These are phyloP conservation scores for Tachystola acroxantha DNA, from an alignment of 2,888 invertebrate genomes.

Conservation along the genomic window DNA sequence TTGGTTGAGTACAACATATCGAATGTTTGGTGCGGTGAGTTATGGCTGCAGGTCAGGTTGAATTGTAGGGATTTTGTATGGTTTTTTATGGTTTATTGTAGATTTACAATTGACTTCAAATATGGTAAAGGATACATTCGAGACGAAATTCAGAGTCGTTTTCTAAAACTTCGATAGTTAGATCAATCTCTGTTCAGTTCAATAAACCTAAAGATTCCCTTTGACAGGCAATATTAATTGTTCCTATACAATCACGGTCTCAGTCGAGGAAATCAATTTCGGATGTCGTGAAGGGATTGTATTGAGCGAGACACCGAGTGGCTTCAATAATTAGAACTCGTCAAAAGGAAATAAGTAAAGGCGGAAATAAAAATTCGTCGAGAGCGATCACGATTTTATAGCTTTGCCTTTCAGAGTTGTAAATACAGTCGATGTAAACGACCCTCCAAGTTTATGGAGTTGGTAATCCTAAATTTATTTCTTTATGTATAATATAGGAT, in stretches of 20 bases:
- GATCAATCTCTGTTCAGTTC: background rate
- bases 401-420: constrained; percentile 12
- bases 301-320: constrained; percentile 1
- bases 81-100: no score
- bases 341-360: constrained; percentile 5
- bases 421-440: constrained; percentile 7
- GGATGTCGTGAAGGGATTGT: background rate
- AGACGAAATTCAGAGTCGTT: no score
- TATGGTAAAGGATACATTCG: no score
- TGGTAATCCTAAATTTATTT: no score
- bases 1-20: no score
- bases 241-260: background rate
- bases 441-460: background rate
- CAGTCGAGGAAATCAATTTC: constrained; percentile 7
- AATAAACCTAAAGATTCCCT: constrained; percentile 1
- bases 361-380: constrained; percentile 1
- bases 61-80: no score
- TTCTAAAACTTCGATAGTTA: background rate
- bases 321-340: constrained; percentile 7
- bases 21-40: no score
- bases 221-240: constrained; percentile 3
- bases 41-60: no score
- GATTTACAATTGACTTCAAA: no score
- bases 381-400: constrained; percentile 12
- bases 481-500: no score